phyloP scores from a whole-genome alignment of 2,113 vertebrate species.

The Sinocyclocheilus anshuiensis region DNA sequence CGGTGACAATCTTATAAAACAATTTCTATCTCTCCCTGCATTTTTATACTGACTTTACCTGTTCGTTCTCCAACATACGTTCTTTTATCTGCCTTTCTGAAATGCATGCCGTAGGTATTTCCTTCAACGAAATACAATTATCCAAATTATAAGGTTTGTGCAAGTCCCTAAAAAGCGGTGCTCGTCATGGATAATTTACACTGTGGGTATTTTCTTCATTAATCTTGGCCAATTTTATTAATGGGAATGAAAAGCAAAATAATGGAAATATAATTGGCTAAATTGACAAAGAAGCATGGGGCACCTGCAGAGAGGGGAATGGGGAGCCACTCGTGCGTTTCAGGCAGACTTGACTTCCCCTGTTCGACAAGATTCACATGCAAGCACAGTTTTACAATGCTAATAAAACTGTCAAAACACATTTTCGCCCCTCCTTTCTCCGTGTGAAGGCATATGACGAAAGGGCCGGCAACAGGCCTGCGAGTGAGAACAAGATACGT shows the following conservation, averaged over 20 bases:
- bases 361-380: neutral
- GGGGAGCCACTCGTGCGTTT: neutral
- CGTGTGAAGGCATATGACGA: neutral
- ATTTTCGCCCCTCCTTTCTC: neutral
- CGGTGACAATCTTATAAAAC: neutral
- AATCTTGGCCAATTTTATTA: slow-evolving; percentile 69
- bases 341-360: neutral
- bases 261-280: slow-evolving; percentile 68
- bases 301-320: slow-evolving; percentile 55
- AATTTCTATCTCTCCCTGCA: neutral
- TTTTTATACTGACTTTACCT: too few relatives aligned
- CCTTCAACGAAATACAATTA: slow-evolving; percentile 62
- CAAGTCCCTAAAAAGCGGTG: slow-evolving; percentile 33
- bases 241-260: slow-evolving; percentile 68
- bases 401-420: neutral
- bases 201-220: slow-evolving; percentile 64
- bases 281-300: slow-evolving; percentile 63
- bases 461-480: slow-evolving; percentile 21
- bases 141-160: slow-evolving; percentile 28
- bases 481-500: neutral
- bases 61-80: neutral
- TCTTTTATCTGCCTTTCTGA: neutral
- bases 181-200: slow-evolving; percentile 61
- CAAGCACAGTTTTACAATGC: neutral
- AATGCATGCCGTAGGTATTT: neutral